These are phyloP conservation scores for Trididemnum clinides DNA, from an alignment of 23 tunicate species.

Conservation along the genomic window DNA sequence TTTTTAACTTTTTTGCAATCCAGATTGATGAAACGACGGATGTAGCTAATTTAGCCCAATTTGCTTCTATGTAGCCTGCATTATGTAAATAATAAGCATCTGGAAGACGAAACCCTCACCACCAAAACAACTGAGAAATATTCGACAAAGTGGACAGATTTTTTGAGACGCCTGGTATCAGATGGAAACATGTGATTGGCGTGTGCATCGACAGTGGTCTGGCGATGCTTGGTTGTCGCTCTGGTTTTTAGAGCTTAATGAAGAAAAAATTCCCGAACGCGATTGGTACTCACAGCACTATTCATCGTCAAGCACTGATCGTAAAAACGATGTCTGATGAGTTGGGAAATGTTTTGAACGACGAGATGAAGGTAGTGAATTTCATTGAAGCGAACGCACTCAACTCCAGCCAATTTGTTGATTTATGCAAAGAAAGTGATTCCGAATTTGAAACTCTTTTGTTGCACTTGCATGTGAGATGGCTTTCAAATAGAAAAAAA, in stretches of 20 bases:
- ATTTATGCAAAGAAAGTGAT: too few relatives aligned
- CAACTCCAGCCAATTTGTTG: not conserved
- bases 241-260: not conserved
- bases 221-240: slow-evolving; percentile 6
- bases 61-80: too few relatives aligned
- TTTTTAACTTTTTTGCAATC: too few relatives aligned
- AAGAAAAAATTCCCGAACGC: slow-evolving; percentile 27
- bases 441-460: too few relatives aligned
- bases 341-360: slow-evolving; percentile 7
- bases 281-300: slow-evolving; percentile 16
- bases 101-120: not conserved
- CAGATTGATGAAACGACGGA: too few relatives aligned
- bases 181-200: not conserved
- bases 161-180: slow-evolving; percentile 18
- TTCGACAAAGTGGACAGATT: too few relatives aligned
- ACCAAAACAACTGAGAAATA: slow-evolving; percentile 1
- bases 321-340: slow-evolving; percentile 26
- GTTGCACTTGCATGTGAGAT: too few relatives aligned
- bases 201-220: not conserved
- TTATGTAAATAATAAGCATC: too few relatives aligned
- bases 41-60: too few relatives aligned
- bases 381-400: too few relatives aligned
- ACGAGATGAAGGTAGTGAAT: too few relatives aligned
- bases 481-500: not conserved
- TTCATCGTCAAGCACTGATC: slow-evolving; percentile 22